Base-by-base conservation (phyloP, 2,888 invertebrate genomes). In the Dicyrtoma fusca region DNA sequence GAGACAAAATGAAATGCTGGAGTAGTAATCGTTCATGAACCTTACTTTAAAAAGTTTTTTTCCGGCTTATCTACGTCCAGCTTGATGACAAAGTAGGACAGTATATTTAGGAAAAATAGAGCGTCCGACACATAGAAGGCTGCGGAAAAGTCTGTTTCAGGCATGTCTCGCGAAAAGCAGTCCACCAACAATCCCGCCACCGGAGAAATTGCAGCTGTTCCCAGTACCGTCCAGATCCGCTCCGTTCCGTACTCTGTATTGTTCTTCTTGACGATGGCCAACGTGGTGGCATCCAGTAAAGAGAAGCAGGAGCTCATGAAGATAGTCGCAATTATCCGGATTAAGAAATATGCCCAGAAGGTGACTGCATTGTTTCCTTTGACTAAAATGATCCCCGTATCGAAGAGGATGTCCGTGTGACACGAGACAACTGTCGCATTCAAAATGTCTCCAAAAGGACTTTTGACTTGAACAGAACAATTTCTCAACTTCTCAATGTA, bases 201-300 rank as follows among this genome's bases (percentile, higher is more conserved):
- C 74, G 92, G 74, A 21, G 91, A 91, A 83, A 92, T 91, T 82
- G 91, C 88, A 34, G 92, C 92, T 91, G 91, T 91, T 77, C 92
- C 92, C 74, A 92, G 87, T 81, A 91, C 91, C 10, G 91, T 91
- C 84, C 92, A 91, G 47, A 92, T 84, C 80, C 92, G 87, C 82
- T 92, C 92, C 81, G 91, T 87, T 0, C 92, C 92, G 82, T 92
- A 92, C 83, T 92, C 91, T 0, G 92, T 91, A 14, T 76, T 79
- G 0, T 91, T 90, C 82, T 91, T 89, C 83, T 92, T 92, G 77
- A 94, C 91, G 88, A 92, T 90, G 13, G 91, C 91, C 75, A 94
- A 85, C 0, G 93, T 92, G 76, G 94, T 92, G 0, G 94, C 93
- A 84, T 95, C 94, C 89, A 94, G 90, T 70, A 95, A 90, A 13